Conservation (phyloP, 2,888 invertebrate genomes). For the Morpho deidamia region DNA sequence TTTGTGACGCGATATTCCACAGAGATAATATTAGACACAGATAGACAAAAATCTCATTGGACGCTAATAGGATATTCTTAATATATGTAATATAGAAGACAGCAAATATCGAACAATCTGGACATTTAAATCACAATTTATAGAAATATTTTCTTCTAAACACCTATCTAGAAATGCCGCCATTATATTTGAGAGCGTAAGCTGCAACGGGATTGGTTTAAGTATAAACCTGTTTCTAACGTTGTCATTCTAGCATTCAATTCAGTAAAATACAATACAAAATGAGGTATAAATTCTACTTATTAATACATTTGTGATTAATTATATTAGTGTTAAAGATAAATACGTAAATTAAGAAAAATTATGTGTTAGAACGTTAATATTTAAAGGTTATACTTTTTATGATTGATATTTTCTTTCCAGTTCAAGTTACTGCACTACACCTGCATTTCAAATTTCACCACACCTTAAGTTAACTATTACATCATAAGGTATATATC, state of each 20-base stretch:
- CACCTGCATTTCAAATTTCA: too few species aligned
- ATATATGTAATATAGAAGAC: slow-evolving; percentile 50
- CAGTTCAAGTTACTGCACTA: too few species aligned
- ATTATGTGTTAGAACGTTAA: too few species aligned
- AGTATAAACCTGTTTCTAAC: too few species aligned
- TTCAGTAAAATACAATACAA: too few species aligned
- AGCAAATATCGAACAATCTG: slow-evolving; percentile 58
- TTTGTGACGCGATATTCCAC: slow-evolving; percentile 20
- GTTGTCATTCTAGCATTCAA: too few species aligned
- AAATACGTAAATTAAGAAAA: too few species aligned
- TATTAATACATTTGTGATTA: too few species aligned
- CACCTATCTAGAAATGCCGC: slow-evolving; percentile 30
- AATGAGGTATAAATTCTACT: too few species aligned
- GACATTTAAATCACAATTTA: slow-evolving; percentile 57
- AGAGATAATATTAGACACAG: slow-evolving; percentile 32
- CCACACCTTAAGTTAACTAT: background rate
- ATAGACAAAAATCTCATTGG: slow-evolving; percentile 42
- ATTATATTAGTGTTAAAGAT: too few species aligned
- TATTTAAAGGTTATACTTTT: too few species aligned
- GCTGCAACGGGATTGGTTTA: slow-evolving; percentile 5
- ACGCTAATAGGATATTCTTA: slow-evolving; percentile 46
- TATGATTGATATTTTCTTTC: too few species aligned
- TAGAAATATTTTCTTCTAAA: slow-evolving; percentile 36
- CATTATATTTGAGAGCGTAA: slow-evolving; percentile 2
- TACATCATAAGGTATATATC: background rate